These are phyloP conservation scores for Denticeps clupeoides DNA, from an alignment of 2,797 vertebrate species.

Conservation along the genomic window DNA sequence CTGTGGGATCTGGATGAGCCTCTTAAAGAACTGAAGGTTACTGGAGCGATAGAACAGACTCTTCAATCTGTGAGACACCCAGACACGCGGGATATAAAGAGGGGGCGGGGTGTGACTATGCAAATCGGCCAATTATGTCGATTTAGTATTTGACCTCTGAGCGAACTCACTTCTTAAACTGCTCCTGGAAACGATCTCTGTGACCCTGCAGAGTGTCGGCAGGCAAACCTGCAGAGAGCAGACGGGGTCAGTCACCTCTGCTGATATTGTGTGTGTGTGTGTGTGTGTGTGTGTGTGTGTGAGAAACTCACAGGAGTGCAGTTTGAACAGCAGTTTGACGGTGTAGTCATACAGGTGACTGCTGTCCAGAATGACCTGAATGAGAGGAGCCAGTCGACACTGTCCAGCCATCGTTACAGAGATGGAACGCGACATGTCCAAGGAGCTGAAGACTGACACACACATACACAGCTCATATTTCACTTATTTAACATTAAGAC, in stretches of 20 bases:
- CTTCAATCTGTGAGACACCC: slow-evolving; percentile 68
- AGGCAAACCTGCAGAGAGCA: slow-evolving; percentile 70
- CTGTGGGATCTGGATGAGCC: slow-evolving; percentile 94
- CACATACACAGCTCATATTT: too few species aligned
- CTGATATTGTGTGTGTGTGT: not conserved
- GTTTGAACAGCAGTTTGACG: slow-evolving; percentile 94
- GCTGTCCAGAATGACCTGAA: slow-evolving; percentile 90
- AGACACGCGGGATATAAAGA: not conserved
- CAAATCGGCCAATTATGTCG: too few species aligned
- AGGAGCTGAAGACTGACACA: slow-evolving; percentile 79
- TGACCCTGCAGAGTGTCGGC: slow-evolving; percentile 94
- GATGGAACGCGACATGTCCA: slow-evolving; percentile 94
- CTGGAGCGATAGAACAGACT: slow-evolving; percentile 95
- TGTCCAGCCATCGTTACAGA: slow-evolving; percentile 87
- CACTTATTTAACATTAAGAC: too few species aligned
- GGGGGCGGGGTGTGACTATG: not conserved
- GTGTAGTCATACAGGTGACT: slow-evolving; percentile 97
- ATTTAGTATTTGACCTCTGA: not conserved
- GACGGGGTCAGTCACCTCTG: slow-evolving; percentile 20
- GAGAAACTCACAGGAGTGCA: slow-evolving; percentile 87
- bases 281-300: slow-evolving; percentile 2
- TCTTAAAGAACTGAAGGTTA: slow-evolving; percentile 97
- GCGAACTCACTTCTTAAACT: slow-evolving; percentile 84
- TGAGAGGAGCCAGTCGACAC: slow-evolving; percentile 92
- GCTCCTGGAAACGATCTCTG: slow-evolving; percentile 94